These are phyloP conservation scores for Ornithoptera priamus DNA, from an alignment of 2,888 invertebrate species.

Conservation along the genomic window DNA sequence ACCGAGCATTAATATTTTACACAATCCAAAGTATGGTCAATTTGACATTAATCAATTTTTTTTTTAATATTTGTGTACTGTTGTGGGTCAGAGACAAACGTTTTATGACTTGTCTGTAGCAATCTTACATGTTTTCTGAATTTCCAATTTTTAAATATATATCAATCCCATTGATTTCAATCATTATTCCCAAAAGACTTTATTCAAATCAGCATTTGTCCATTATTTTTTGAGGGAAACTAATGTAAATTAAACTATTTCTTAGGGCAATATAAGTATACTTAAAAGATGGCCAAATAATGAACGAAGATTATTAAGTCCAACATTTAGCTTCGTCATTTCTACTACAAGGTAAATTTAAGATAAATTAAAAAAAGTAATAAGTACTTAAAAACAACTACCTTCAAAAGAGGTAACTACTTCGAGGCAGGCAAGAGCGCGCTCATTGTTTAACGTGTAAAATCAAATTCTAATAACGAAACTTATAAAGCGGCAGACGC, in stretches of 20 bases:
- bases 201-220: too few species aligned
- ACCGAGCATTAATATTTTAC: slow-evolving; percentile 76
- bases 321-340: slow-evolving; percentile 5
- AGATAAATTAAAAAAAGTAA: slow-evolving; percentile 37
- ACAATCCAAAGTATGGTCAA: slow-evolving; percentile 61
- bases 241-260: too few species aligned
- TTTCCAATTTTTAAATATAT: neutral
- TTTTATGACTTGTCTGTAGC: neutral
- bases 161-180: too few species aligned
- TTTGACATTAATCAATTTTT: slow-evolving; percentile 63
- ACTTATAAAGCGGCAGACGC: slow-evolving; percentile 58
- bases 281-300: slow-evolving; percentile 26
- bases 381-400: slow-evolving; percentile 51
- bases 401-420: slow-evolving; percentile 53
- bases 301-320: slow-evolving; percentile 21
- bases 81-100: slow-evolving; percentile 26
- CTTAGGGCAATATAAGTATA: neutral
- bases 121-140: neutral
- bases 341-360: slow-evolving; percentile 31
- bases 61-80: slow-evolving; percentile 60
- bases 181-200: too few species aligned
- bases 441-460: slow-evolving; percentile 42
- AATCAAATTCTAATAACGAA: slow-evolving; percentile 38
- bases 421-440: slow-evolving; percentile 64
- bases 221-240: too few species aligned